These are phyloP conservation scores for Galendromus occidentalis DNA, from an alignment of 1,140 invertebrate species.

Conservation along the genomic window DNA sequence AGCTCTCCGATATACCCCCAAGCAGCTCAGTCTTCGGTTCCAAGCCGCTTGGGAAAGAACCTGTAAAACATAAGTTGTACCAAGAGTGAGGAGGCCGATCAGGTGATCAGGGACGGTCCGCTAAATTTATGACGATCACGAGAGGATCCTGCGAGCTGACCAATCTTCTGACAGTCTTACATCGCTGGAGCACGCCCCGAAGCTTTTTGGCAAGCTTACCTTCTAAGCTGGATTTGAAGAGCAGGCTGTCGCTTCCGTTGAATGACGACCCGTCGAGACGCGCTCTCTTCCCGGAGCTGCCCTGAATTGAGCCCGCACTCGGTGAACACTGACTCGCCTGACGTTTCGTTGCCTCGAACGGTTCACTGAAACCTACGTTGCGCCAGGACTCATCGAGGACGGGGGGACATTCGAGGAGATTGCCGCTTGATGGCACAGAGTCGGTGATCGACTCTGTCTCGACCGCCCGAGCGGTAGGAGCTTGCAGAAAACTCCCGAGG, in stretches of 20 bases:
- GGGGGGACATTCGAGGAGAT: not conserved
- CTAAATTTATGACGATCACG: not conserved
- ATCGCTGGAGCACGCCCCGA: too few relatives aligned
- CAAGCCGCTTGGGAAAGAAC: not conserved
- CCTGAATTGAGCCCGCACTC: not conserved
- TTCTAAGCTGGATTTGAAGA: not conserved
- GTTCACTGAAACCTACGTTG: not conserved
- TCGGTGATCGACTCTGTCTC: not conserved
- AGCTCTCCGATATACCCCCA: not conserved
- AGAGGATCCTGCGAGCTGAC: not conserved
- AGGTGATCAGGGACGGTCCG: not conserved
- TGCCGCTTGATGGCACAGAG: not conserved
- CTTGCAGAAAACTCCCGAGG: not conserved
- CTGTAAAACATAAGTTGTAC: not conserved
- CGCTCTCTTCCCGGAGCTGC: not conserved
- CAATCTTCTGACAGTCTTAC: not conserved
- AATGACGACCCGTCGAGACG: not conserved
- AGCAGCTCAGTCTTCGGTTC: not conserved
- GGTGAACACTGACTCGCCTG: not conserved
- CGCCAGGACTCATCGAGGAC: slow-evolving; percentile 8
- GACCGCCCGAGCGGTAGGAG: not conserved
- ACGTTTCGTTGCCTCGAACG: not conserved
- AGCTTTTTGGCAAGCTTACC: too few relatives aligned
- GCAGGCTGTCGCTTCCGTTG: not conserved
- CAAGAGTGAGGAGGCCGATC: not conserved